Evolutionary conservation across 2,888 invertebrate genomes (phyloP).

Genomic region (Sialis lutaria): DNA sequence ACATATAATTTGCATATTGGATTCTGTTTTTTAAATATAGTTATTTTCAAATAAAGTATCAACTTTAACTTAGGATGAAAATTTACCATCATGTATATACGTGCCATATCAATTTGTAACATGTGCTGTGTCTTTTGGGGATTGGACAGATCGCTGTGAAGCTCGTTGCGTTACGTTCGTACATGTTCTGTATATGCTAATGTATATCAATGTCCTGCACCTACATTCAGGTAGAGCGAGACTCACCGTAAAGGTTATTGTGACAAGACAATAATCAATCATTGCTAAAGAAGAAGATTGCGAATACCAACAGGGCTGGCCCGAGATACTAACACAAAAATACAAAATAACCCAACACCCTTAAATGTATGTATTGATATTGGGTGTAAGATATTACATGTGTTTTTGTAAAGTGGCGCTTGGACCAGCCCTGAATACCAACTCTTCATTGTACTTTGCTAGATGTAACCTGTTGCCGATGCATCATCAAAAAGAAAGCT

Average conservation of each 20-base stretch:
- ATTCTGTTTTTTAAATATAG: no score
- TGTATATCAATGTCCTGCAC: not conserved
- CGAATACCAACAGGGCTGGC: not conserved
- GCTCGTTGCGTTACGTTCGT: not conserved
- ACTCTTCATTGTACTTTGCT: not conserved
- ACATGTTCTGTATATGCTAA: conserved; percentile 2
- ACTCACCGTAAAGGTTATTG: conserved; percentile 26
- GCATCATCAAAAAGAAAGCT: conserved; percentile 18
- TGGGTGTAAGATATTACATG: not conserved
- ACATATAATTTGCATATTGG: no score
- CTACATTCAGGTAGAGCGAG: conserved; percentile 11
- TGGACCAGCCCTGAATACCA: not conserved
- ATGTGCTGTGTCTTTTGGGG: no score
- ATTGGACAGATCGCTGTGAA: no score
- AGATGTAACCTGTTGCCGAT: not conserved
- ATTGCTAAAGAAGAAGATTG: conserved; percentile 12
- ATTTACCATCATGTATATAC: no score
- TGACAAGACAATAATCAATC: conserved; percentile 30
- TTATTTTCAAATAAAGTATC: no score
- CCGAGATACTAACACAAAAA: not conserved
- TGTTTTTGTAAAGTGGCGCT: not conserved
- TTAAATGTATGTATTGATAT: not conserved
- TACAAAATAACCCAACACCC: no score
- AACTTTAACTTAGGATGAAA: no score
- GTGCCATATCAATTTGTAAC: no score